Conservation (phyloP, 2,888 invertebrate species). For the Nomada flava region DNA sequence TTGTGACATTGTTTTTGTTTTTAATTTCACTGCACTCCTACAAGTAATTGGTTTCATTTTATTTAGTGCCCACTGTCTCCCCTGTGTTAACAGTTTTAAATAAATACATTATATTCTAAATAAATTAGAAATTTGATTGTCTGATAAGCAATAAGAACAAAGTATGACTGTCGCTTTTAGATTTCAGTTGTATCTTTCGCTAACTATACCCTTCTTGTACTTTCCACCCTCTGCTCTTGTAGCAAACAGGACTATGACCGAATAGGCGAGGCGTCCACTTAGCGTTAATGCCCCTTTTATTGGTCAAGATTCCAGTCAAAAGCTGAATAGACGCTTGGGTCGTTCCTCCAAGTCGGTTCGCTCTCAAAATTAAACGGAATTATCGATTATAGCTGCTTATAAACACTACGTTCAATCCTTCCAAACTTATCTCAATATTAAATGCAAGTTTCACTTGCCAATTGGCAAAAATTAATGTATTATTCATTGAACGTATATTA, state of each 20-base stretch:
- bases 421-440: not conserved
- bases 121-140: not conserved
- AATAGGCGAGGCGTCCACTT: constrained; percentile 80
- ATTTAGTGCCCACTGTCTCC: no score
- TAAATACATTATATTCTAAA: not conserved
- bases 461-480: not conserved
- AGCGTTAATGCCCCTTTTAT: constrained; percentile 82
- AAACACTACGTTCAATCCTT: constrained; percentile 6
- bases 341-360: constrained; percentile 48
- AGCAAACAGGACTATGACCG: constrained; percentile 78
- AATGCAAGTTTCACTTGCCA: not conserved
- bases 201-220: constrained; percentile 63
- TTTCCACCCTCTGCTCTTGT: constrained; percentile 72
- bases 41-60: no score
- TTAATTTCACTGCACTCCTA: not conserved
- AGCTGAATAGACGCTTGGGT: constrained; percentile 68
- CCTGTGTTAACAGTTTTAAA: not conserved
- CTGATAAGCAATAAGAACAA: not conserved
- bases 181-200: constrained; percentile 63
- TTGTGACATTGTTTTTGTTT: not conserved
- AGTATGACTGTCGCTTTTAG: constrained; percentile 19
- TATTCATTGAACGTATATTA: not conserved
- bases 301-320: constrained; percentile 79
- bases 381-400: constrained; percentile 38
- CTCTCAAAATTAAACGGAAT: constrained; percentile 63